Conservation (phyloP, 2,888 invertebrate species). For the Drosophila mimetica region DNA sequence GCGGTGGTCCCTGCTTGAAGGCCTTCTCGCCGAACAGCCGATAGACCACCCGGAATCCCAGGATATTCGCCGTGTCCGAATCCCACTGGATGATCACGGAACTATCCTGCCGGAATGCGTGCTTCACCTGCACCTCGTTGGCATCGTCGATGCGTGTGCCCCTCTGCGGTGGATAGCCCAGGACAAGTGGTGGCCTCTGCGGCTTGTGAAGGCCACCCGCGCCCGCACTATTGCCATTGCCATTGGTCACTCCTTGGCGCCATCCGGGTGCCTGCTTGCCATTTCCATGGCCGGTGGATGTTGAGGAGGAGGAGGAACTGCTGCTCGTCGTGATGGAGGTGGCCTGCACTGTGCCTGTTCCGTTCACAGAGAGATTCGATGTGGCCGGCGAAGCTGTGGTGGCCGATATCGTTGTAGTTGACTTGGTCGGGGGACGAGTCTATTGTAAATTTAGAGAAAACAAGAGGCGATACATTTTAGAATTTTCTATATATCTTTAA, state of each 20-base stretch:
- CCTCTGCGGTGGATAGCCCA: constrained; percentile 89
- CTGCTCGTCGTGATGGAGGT: constrained; percentile 63
- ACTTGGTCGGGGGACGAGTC: constrained; percentile 57
- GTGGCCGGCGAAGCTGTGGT: constrained; percentile 27
- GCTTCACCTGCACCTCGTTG: constrained; percentile 93
- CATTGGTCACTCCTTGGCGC: constrained; percentile 74
- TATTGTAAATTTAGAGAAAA: constrained; percentile 4
- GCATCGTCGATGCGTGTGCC: constrained; percentile 88
- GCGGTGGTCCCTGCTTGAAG: constrained; percentile 95
- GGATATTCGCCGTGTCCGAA: constrained; percentile 92
- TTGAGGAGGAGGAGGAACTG: constrained; percentile 44
- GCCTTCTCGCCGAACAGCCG: constrained; percentile 94
- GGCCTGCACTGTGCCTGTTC: constrained; percentile 67
- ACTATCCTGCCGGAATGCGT: constrained; percentile 92
- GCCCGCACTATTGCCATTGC: constrained; percentile 46
- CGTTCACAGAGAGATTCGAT: constrained; percentile 51
- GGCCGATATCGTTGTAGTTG: constrained; percentile 39
- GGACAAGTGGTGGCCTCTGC: constrained; percentile 89
- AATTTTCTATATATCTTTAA: too few species aligned
- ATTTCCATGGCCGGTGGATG: constrained; percentile 36
- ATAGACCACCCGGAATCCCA: constrained; percentile 96
- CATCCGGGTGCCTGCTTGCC: constrained; percentile 79
- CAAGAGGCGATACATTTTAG: too few species aligned
- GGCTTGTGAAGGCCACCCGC: constrained; percentile 81
- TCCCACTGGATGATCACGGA: constrained; percentile 96